Conservation (phyloP, 2,113 vertebrate genomes). For the Cynocephalus volans region DNA sequence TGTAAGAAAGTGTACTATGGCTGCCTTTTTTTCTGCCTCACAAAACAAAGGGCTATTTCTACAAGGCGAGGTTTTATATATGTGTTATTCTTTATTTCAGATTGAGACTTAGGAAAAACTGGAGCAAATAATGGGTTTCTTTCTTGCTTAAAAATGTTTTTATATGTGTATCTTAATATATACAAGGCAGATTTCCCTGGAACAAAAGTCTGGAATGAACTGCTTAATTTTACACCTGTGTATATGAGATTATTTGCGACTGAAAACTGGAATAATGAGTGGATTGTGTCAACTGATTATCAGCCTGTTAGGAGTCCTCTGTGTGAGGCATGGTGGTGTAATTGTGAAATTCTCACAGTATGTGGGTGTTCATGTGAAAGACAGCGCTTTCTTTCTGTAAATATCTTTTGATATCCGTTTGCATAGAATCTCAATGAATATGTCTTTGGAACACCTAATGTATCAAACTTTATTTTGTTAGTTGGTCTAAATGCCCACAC, state of each 20-base stretch:
- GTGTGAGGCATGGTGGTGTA: neutral
- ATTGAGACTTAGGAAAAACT: constrained; percentile 49
- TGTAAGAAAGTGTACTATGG: constrained; percentile 41
- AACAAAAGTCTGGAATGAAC: constrained; percentile 69
- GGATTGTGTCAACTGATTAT: constrained; percentile 10
- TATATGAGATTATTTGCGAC: constrained; percentile 55
- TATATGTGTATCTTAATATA: constrained; percentile 61
- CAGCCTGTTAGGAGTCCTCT: constrained; percentile 14
- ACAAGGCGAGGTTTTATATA: constrained; percentile 71
- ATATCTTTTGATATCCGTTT: constrained; percentile 75
- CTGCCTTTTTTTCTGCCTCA: constrained; percentile 71
- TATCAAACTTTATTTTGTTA: constrained; percentile 70
- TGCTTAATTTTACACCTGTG: constrained; percentile 14
- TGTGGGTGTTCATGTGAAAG: neutral
- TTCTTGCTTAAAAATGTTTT: constrained; percentile 66
- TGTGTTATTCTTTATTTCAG: constrained; percentile 64
- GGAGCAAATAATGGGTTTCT: constrained; percentile 37
- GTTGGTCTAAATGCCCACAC: neutral
- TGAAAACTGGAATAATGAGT: constrained; percentile 54
- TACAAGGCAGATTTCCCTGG: constrained; percentile 48
- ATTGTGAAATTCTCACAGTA: constrained; percentile 47
- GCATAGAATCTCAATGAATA: constrained; percentile 66
- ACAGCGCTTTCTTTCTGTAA: constrained; percentile 73
- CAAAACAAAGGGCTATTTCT: constrained; percentile 85
- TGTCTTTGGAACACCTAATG: constrained; percentile 68